These are phyloP conservation scores for Gadus chalcogrammus DNA, from an alignment of 2,113 vertebrate species.

Conservation along the genomic window DNA sequence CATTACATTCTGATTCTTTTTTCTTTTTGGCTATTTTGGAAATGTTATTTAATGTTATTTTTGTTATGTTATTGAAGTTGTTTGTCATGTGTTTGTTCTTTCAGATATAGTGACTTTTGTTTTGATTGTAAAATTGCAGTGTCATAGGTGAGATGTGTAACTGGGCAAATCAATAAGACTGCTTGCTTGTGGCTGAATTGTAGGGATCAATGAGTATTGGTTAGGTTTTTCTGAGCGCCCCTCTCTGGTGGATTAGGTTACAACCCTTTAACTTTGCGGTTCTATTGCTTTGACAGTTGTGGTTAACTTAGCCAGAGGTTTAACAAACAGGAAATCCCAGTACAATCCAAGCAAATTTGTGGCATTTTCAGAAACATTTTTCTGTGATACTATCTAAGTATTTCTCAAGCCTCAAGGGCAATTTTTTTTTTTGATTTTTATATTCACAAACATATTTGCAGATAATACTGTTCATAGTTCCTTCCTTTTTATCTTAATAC, in stretches of 20 bases:
- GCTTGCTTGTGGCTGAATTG: slow-evolving; percentile 43
- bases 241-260: slow-evolving; percentile 20
- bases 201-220: slow-evolving; percentile 29
- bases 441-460: too few relatives aligned
- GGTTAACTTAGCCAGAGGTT: slow-evolving; percentile 38
- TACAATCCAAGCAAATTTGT: not conserved
- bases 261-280: slow-evolving; percentile 34
- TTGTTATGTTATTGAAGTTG: not conserved
- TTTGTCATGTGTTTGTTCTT: not conserved
- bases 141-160: not conserved
- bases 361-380: too few relatives aligned
- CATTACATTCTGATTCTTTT: not conserved
- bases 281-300: slow-evolving; percentile 53
- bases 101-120: not conserved
- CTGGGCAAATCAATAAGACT: slow-evolving; percentile 32
- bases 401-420: too few relatives aligned
- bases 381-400: too few relatives aligned
- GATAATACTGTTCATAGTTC: too few relatives aligned
- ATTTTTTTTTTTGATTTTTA: too few relatives aligned
- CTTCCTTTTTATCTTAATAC: too few relatives aligned
- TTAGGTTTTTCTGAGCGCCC: slow-evolving; percentile 25
- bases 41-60: not conserved
- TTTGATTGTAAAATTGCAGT: not conserved
- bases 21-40: not conserved
- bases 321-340: slow-evolving; percentile 26